Conservation (phyloP, 2,888 invertebrate genomes). For the Latrodectus hesperus region DNA sequence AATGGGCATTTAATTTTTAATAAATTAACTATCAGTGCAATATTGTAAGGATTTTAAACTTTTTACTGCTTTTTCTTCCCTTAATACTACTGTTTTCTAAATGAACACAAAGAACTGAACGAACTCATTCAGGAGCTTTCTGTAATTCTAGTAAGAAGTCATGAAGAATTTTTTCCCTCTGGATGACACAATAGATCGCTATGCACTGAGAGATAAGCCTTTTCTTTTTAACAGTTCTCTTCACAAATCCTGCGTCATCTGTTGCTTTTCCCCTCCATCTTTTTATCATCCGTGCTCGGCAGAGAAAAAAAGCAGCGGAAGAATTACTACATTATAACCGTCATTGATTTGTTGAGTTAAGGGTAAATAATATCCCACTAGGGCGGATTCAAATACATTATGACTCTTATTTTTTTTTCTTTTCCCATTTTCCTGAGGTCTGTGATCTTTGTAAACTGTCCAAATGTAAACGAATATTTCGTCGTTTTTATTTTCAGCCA, state of each 20-base stretch:
- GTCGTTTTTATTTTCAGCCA: too few relatives aligned
- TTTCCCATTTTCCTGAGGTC: background rate
- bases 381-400: background rate
- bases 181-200: background rate
- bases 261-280: background rate
- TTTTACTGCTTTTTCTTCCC: too few relatives aligned
- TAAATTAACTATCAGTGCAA: too few relatives aligned
- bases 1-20: too few relatives aligned
- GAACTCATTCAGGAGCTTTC: too few relatives aligned
- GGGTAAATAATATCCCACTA: background rate
- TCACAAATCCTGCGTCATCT: background rate
- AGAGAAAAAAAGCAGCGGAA: background rate
- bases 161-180: background rate
- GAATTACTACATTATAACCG: background rate
- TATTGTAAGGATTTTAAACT: too few relatives aligned
- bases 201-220: background rate
- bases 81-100: too few relatives aligned
- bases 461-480: background rate
- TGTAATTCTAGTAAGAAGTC: too few relatives aligned
- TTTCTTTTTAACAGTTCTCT: background rate
- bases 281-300: background rate
- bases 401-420: background rate
- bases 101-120: too few relatives aligned
- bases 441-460: background rate
- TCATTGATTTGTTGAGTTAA: conserved; percentile 3